A percentile compares a stretch with the other conserved stretches of the same genome.
Evolutionary conservation across 2,113 vertebrate genomes (phyloP).

Genomic region (Indri indri): DNA sequence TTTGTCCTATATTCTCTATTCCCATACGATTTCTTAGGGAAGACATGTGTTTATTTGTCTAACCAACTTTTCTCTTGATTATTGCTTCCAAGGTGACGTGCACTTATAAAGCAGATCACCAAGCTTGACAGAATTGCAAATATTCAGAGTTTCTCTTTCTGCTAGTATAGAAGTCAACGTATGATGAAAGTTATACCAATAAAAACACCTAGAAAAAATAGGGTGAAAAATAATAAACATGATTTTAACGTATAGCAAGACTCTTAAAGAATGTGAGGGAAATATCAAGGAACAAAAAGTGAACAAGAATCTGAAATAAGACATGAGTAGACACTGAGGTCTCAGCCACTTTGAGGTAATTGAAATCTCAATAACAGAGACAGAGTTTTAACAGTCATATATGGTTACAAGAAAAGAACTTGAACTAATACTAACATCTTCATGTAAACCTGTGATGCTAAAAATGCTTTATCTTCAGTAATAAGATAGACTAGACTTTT

Average conservation of each 20-base stretch:
- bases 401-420: not conserved
- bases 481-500: not conserved
- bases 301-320: not conserved
- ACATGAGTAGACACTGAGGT: not conserved
- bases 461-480: not conserved
- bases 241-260: not conserved
- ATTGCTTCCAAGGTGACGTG: not conserved
- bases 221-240: conserved; percentile 4
- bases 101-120: not conserved
- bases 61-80: not conserved
- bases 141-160: conserved; percentile 18
- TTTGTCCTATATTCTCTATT: not conserved
- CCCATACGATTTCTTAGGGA: not conserved
- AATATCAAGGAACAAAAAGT: not conserved
- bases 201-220: not conserved
- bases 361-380: not conserved
- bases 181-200: not conserved
- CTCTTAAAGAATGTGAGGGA: not conserved
- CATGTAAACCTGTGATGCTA: not conserved
- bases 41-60: not conserved
- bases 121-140: not conserved
- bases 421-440: not conserved
- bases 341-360: not conserved
- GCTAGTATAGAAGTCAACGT: not conserved
- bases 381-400: not conserved